Percentiles rank a stretch among this genome's conserved stretches.
These are phyloP conservation scores for Mobula birostris DNA, from an alignment of 2,113 vertebrate species.

Conservation along the genomic window DNA sequence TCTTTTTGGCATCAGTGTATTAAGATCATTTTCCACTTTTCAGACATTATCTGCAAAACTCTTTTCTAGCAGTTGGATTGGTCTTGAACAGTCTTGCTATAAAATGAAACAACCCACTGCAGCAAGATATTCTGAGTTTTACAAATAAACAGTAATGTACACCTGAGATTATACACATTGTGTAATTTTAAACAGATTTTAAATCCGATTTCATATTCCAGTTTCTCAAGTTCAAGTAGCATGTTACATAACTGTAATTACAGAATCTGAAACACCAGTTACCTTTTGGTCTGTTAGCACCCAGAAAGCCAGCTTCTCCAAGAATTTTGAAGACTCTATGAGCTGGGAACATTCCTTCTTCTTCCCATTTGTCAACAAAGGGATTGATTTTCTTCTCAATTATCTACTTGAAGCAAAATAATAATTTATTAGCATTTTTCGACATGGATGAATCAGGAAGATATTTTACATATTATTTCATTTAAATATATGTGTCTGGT, in stretches of 20 bases:
- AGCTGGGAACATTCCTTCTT: conserved; percentile 67
- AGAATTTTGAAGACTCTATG: conserved; percentile 71
- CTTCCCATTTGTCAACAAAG: conserved; percentile 71
- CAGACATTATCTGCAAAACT: background rate
- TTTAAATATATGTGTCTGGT: background rate
- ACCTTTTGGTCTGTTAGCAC: conserved; percentile 68
- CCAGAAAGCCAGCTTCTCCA: conserved; percentile 67
- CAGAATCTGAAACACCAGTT: conserved; percentile 31
- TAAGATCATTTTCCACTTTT: background rate
- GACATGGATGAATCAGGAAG: background rate
- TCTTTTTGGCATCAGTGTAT: too few relatives aligned
- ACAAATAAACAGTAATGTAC: background rate
- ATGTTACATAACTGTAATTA: background rate
- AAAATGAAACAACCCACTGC: background rate
- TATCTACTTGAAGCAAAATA: conserved; percentile 51
- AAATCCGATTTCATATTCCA: background rate
- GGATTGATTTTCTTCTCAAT: conserved; percentile 75
- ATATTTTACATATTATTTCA: background rate
- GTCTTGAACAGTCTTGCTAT: background rate
- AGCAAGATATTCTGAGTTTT: background rate
- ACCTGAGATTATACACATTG: background rate
- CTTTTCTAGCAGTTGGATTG: background rate
- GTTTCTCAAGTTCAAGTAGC: background rate
- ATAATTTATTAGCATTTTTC: background rate
- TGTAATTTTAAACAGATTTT: background rate